These are phyloP conservation scores for Lerema accius DNA, from an alignment of 1,140 invertebrate species.

Conservation along the genomic window DNA sequence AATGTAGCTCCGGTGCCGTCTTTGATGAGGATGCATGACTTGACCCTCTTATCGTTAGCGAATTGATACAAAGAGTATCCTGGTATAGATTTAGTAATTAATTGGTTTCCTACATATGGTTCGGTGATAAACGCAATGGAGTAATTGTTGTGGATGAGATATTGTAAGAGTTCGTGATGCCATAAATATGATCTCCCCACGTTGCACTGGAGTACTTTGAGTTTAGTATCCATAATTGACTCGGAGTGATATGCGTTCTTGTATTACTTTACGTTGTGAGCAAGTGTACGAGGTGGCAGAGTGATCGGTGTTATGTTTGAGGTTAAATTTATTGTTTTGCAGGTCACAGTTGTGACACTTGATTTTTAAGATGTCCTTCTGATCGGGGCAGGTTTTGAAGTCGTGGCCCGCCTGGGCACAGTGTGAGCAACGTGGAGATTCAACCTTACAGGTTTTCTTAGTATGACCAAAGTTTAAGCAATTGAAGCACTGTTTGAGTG, in stretches of 20 bases:
- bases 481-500: constrained; percentile 30
- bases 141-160: background rate
- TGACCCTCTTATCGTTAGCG: background rate
- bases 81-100: background rate
- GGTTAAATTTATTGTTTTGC: constrained; percentile 12
- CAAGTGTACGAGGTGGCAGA: constrained; percentile 21
- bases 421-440: background rate
- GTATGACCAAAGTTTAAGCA: constrained; percentile 33
- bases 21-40: constrained; percentile 24
- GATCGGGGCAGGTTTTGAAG: constrained; percentile 7
- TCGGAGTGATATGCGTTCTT: background rate
- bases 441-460: background rate
- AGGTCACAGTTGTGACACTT: constrained; percentile 25
- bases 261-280: background rate
- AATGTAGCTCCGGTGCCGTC: background rate
- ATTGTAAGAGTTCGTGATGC: background rate
- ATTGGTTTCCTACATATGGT: constrained; percentile 6
- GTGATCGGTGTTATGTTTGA: constrained; percentile 13
- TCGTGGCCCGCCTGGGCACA: constrained; percentile 1
- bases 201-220: constrained; percentile 12
- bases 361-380: background rate
- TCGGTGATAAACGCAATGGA: background rate
- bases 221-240: constrained; percentile 30
- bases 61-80: constrained; percentile 8
- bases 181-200: background rate